Evolutionary conservation across 2,113 vertebrate genomes (phyloP).

Genomic region (Formicarius rufipectus): DNA sequence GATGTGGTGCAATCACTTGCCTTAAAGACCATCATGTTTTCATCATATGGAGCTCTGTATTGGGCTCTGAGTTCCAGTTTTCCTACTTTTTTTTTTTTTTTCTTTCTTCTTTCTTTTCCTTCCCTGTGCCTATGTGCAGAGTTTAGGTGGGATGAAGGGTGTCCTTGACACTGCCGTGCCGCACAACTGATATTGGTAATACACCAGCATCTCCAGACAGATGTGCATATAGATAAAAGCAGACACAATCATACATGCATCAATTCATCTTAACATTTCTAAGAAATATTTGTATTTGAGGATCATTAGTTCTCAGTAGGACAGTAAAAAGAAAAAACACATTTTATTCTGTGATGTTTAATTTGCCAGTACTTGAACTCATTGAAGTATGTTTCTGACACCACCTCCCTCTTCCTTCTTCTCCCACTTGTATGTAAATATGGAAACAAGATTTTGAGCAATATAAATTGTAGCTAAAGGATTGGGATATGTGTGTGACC

Average conservation of each 20-base stretch:
- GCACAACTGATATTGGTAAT: not conserved
- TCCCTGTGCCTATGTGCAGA: rapidly evolving
- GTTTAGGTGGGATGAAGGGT: rapidly evolving
- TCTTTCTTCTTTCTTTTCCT: not conserved
- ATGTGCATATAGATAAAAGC: not conserved
- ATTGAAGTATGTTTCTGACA: not conserved
- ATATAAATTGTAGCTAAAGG: not conserved
- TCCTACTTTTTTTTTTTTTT: too few species aligned
- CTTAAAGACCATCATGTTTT: not conserved
- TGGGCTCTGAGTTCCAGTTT: not conserved
- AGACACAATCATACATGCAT: not conserved
- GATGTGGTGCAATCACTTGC: not conserved
- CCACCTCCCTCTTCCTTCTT: constrained; percentile 24
- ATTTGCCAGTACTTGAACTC: not conserved
- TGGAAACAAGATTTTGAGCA: constrained; percentile 25
- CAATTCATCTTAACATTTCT: not conserved
- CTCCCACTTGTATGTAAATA: constrained; percentile 44
- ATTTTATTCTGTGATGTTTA: not conserved
- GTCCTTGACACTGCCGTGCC: not conserved
- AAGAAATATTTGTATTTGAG: not conserved
- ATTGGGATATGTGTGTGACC: not conserved
- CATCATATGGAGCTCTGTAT: not conserved
- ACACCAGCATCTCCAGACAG: not conserved
- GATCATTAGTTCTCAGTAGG: not conserved
- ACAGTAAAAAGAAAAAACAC: not conserved